phyloP scores from a whole-genome alignment of 2,113 vertebrate species.

The Pantherophis guttatus region DNA sequence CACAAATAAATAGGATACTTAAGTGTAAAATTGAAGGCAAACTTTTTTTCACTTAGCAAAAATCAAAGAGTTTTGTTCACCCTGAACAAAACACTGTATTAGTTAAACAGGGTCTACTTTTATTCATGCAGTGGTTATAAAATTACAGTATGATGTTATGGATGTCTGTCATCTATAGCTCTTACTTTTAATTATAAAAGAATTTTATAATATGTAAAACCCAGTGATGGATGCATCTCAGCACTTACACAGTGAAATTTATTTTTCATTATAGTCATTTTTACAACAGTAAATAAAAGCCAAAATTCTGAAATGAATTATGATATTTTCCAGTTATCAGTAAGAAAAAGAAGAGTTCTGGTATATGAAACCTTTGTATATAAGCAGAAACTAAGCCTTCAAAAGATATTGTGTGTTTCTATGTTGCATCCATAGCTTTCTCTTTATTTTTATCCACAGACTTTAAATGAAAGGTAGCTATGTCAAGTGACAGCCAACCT shows the following conservation, averaged over 20 bases:
- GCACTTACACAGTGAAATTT: background rate
- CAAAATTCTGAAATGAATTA: background rate
- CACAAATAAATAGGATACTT: background rate
- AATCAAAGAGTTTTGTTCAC: background rate
- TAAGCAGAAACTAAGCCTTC: background rate
- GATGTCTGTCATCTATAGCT: background rate
- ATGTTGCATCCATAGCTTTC: background rate
- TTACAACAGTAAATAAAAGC: background rate
- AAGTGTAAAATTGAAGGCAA: conserved; percentile 5
- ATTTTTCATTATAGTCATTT: background rate
- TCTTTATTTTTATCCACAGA: background rate
- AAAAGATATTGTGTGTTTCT: background rate
- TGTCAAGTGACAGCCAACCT: background rate
- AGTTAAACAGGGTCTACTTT: background rate
- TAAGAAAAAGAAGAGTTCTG: background rate
- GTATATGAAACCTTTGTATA: background rate
- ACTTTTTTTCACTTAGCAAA: background rate
- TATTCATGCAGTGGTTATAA: background rate
- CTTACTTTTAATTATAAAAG: background rate
- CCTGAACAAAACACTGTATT: conserved; percentile 11
- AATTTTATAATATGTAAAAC: conserved; percentile 10
- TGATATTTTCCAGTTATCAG: background rate
- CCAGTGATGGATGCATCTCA: background rate
- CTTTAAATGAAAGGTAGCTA: background rate
- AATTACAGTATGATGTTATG: background rate